Evolutionary conservation across 2,797 vertebrate genomes (phyloP).

Genomic region (Poliocrania exsul): DNA sequence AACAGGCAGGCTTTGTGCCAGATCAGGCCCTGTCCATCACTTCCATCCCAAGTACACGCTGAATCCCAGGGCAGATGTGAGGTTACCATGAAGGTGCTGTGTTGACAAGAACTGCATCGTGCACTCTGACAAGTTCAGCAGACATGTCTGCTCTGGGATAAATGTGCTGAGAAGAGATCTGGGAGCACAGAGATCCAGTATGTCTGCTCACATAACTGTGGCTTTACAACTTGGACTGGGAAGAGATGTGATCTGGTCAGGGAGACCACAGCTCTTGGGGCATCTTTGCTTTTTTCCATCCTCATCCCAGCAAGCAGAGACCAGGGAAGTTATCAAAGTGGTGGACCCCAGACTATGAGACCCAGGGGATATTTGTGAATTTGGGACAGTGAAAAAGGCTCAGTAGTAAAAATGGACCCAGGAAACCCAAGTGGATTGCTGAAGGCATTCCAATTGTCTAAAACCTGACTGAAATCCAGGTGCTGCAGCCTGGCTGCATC

Average conservation of each 20-base stretch:
- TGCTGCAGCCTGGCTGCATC: neutral
- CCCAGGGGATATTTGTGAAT: neutral
- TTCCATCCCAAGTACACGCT: fast-evolving
- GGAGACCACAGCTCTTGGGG: neutral
- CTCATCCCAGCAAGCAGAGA: neutral
- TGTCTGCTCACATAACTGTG: fast-evolving
- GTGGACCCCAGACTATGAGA: neutral
- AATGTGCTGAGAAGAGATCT: neutral
- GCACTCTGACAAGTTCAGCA: neutral
- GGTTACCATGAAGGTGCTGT: neutral
- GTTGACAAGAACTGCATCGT: fast-evolving
- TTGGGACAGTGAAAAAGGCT: neutral
- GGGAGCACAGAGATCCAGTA: neutral
- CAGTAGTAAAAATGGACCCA: neutral
- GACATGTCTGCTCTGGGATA: fast-evolving
- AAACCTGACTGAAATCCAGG: neutral
- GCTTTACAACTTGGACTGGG: neutral
- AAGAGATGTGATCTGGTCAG: neutral
- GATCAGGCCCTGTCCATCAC: neutral
- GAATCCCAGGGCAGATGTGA: neutral
- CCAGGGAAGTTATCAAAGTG: neutral
- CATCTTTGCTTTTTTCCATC: neutral
- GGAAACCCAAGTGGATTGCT: neutral
- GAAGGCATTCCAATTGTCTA: neutral
- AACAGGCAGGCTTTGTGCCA: neutral